phyloP scores from a whole-genome alignment of 1,140 invertebrate species.

The Gonatopus flavifemur region DNA sequence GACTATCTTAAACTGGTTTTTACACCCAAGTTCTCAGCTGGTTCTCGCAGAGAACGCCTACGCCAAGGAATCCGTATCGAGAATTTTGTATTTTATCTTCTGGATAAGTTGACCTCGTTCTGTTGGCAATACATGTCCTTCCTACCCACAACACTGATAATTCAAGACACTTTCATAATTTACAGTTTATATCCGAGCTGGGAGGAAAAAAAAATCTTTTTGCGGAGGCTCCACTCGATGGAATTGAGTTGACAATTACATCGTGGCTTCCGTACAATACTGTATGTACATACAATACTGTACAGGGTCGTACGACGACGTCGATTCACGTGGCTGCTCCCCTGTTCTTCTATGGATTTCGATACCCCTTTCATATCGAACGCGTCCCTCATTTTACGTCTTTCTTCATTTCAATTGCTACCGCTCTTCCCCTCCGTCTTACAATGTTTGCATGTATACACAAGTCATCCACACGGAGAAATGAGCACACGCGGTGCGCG shows the following conservation, averaged over 20 bases:
- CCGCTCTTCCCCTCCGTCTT: conserved; percentile 10
- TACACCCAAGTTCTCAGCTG: too few species aligned
- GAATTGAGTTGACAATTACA: neutral
- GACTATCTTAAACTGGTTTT: too few species aligned
- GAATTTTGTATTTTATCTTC: too few species aligned
- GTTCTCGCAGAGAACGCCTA: too few species aligned
- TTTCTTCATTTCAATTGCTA: conserved; percentile 18
- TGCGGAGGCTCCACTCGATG: neutral
- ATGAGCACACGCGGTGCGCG: conserved; percentile 28
- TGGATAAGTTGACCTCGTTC: conserved; percentile 1
- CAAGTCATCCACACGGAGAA: conserved; percentile 21
- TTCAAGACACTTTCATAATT: too few species aligned
- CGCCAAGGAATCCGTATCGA: too few species aligned
- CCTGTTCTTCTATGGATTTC: conserved; percentile 20
- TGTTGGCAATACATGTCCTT: conserved; percentile 3
- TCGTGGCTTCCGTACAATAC: too few species aligned
- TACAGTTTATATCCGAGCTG: too few species aligned
- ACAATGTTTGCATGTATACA: conserved; percentile 15
- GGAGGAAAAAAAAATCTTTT: neutral
- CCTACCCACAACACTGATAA: conserved; percentile 31
- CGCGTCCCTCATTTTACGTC: conserved; percentile 14
- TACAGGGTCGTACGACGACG: conserved; percentile 23
- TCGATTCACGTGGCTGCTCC: conserved; percentile 17
- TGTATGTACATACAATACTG: too few species aligned
- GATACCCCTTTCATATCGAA: conserved; percentile 10